phyloP scores from a whole-genome alignment of 2,888 invertebrate genomes.

The Danaus chrysippus region DNA sequence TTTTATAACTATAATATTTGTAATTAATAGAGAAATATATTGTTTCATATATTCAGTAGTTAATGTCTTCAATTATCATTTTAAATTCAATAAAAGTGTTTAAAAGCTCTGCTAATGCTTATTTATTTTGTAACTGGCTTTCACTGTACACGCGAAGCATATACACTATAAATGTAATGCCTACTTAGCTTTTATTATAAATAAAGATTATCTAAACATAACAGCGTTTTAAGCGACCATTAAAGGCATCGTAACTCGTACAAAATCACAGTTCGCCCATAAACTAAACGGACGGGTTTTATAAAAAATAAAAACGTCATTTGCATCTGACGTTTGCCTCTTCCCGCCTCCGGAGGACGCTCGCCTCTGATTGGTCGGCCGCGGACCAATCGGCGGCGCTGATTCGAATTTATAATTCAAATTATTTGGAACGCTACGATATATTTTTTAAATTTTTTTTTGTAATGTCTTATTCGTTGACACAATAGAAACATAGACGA shows the following conservation, averaged over 20 bases:
- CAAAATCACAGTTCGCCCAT: conserved; percentile 56
- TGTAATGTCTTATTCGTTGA: neutral
- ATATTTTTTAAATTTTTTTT: conserved; percentile 4
- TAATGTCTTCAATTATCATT: too few species aligned
- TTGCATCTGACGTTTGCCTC: conserved; percentile 73
- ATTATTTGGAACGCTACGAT: conserved; percentile 20
- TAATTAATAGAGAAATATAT: too few species aligned
- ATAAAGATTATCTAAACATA: conserved; percentile 2
- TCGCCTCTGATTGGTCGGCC: conserved; percentile 54
- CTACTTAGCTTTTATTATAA: neutral
- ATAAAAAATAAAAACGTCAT: conserved; percentile 59
- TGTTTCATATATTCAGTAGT: too few species aligned
- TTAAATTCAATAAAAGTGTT: too few species aligned
- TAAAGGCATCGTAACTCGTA: conserved; percentile 38
- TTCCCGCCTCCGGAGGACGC: conserved; percentile 64
- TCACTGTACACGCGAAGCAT: too few species aligned
- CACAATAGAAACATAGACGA: conserved; percentile 12
- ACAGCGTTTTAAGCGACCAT: conserved; percentile 1
- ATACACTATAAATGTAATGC: too few species aligned
- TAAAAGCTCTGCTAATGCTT: too few species aligned
- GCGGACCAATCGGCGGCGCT: conserved; percentile 52
- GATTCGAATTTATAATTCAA: conserved; percentile 48
- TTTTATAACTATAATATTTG: too few species aligned
- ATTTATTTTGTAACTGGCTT: too few species aligned
- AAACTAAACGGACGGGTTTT: conserved; percentile 53